Conservation (phyloP, 2,797 vertebrate genomes). For the Pagetopsis macropterus region DNA sequence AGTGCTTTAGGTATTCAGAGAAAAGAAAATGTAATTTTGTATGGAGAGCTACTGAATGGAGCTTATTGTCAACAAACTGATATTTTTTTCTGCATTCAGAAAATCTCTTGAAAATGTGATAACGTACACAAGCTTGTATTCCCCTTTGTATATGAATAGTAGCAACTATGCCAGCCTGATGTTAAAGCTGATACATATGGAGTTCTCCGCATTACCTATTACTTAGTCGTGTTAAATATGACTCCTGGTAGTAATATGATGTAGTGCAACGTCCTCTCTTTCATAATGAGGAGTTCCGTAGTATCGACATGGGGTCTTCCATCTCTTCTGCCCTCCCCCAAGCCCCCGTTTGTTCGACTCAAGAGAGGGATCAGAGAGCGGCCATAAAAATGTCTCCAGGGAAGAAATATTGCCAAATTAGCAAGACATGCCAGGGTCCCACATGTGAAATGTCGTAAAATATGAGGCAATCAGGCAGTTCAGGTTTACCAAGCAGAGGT, state of each 20-base stretch:
- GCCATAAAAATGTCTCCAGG: constrained; percentile 81
- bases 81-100: constrained; percentile 4
- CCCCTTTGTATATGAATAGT: constrained; percentile 20
- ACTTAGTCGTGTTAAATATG: constrained; percentile 48
- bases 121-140: constrained; percentile 13
- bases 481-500: constrained; percentile 47
- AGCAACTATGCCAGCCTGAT: constrained; percentile 13
- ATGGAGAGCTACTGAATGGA: neutral
- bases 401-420: constrained; percentile 83
- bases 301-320: constrained; percentile 74
- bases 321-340: constrained; percentile 39
- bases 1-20: neutral
- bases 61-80: neutral
- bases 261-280: constrained; percentile 66
- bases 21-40: neutral
- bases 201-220: constrained; percentile 5
- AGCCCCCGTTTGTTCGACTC: constrained; percentile 49
- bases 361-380: constrained; percentile 53
- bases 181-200: constrained; percentile 22
- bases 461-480: constrained; percentile 61
- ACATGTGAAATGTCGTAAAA: constrained; percentile 72
- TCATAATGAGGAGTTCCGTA: constrained; percentile 76
- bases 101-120: neutral
- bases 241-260: constrained; percentile 59
- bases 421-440: constrained; percentile 70